Evolutionary conservation across 2,888 invertebrate species (phyloP).

Genomic region (Yponomeuta sedellus): DNA sequence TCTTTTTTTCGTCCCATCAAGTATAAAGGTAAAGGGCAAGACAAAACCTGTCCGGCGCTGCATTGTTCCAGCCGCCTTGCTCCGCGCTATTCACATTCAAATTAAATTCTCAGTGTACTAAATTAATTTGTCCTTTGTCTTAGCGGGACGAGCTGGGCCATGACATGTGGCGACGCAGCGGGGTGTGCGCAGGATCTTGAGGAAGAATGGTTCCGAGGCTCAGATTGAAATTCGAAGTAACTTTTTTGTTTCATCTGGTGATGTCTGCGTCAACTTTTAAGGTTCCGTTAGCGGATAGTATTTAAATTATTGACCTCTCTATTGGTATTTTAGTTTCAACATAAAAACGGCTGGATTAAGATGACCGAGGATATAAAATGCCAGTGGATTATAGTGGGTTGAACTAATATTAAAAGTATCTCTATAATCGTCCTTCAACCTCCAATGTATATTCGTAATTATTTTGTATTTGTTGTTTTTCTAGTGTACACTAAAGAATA

Average conservation of each 20-base stretch:
- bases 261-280: not conserved
- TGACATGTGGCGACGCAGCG: conserved; percentile 63
- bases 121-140: conserved; percentile 77
- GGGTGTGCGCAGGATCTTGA: conserved; percentile 35
- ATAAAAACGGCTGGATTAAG: no score
- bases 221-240: not conserved
- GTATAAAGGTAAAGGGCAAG: conserved; percentile 65
- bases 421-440: no score
- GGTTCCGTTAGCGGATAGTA: not conserved
- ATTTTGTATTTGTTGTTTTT: no score
- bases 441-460: no score
- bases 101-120: conserved; percentile 75
- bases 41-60: conserved; percentile 48
- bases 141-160: conserved; percentile 44
- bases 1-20: conserved; percentile 28
- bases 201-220: not conserved
- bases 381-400: no score
- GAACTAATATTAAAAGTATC: no score
- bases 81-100: conserved; percentile 77
- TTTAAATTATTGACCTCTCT: no score
- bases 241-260: not conserved
- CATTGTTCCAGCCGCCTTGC: conserved; percentile 76
- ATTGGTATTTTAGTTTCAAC: no score
- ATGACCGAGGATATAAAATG: no score
- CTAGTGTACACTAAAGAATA: no score